phyloP scores from a whole-genome alignment of 2,113 vertebrate species.

The Gorsachius goisagi region DNA sequence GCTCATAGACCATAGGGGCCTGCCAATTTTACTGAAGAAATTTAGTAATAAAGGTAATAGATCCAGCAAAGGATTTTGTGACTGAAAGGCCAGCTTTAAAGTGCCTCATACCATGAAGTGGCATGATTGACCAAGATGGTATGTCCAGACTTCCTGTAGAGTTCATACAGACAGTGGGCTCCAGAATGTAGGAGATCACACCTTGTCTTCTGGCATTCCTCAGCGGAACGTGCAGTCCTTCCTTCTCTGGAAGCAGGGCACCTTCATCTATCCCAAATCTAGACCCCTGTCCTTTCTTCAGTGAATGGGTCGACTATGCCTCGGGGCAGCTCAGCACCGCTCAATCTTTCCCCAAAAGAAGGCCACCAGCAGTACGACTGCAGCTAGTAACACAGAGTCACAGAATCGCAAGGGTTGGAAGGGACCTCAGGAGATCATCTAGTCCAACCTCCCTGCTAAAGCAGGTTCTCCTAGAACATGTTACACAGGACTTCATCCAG shows the following conservation, averaged over 20 bases:
- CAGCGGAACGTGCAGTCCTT: neutral
- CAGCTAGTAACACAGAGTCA: neutral
- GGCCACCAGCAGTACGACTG: neutral
- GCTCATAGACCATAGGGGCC: rapidly evolving
- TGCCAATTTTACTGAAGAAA: neutral
- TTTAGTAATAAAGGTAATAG: neutral
- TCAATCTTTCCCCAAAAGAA: neutral
- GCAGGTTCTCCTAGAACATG: too few species aligned
- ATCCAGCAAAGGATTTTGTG: neutral
- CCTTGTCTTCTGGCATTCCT: neutral
- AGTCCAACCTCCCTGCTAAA: too few species aligned
- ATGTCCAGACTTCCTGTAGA: neutral
- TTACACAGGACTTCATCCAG: too few species aligned
- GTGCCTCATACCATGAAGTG: neutral
- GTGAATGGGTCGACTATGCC: rapidly evolving
- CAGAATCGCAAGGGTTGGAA: too few species aligned
- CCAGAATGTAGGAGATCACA: neutral
- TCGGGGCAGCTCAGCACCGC: rapidly evolving
- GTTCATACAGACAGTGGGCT: neutral
- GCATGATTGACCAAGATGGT: rapidly evolving
- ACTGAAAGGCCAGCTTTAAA: neutral
- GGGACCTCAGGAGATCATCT: too few species aligned
- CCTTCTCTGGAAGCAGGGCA: neutral
- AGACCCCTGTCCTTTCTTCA: neutral
- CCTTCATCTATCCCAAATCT: neutral